Conservation (phyloP, 2,797 vertebrate genomes). For the Bucorvus abyssinicus region DNA sequence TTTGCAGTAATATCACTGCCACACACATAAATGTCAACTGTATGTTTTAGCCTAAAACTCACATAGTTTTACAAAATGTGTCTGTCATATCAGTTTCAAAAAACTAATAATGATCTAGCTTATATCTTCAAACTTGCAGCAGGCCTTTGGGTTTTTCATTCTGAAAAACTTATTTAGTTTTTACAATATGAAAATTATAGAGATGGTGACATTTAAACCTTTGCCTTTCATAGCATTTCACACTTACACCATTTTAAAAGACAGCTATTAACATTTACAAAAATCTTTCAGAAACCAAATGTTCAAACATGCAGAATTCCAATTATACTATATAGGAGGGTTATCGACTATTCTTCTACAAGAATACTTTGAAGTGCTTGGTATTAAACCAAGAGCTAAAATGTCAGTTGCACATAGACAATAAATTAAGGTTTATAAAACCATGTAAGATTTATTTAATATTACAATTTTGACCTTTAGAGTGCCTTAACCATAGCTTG, state of each 20-base stretch:
- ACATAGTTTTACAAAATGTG: constrained; percentile 52
- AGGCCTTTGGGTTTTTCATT: constrained; percentile 57
- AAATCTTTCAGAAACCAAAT: constrained; percentile 81
- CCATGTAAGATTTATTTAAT: constrained; percentile 81
- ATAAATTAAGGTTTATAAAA: constrained; percentile 82
- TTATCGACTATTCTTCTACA: constrained; percentile 79
- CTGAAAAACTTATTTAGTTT: constrained; percentile 72
- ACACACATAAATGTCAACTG: constrained; percentile 7
- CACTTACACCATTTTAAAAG: constrained; percentile 79
- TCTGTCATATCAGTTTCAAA: constrained; percentile 61
- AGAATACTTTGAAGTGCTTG: constrained; percentile 78
- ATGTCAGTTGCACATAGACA: constrained; percentile 81
- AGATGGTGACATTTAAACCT: constrained; percentile 81
- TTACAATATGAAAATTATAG: constrained; percentile 79
- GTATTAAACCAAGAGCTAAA: constrained; percentile 81
- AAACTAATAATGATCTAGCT: constrained; percentile 22
- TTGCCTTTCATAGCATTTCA: constrained; percentile 82
- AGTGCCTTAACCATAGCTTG: constrained; percentile 64
- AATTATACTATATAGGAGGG: constrained; percentile 79
- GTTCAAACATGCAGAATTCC: constrained; percentile 81
- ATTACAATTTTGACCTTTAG: constrained; percentile 82
- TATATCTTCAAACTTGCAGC: constrained; percentile 67
- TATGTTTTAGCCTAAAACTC: constrained; percentile 51
- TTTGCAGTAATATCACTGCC: neutral
- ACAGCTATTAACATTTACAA: constrained; percentile 84